A percentile compares a stretch with the other conserved stretches of the same genome.
Evolutionary conservation across 2,113 vertebrate genomes (phyloP).

Genomic region (Labeo catla): DNA sequence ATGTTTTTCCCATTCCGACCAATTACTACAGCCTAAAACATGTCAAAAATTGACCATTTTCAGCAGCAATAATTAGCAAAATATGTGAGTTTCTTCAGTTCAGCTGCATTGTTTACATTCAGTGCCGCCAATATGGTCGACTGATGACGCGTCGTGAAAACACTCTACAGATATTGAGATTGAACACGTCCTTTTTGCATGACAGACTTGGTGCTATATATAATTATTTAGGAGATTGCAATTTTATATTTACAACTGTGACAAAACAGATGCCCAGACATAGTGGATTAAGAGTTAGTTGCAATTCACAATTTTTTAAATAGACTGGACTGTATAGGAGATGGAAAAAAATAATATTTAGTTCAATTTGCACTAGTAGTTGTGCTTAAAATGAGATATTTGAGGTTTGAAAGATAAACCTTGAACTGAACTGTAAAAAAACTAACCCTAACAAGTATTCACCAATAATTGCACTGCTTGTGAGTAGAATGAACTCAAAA

Average conservation of each 20-base stretch:
- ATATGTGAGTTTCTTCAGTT: too few relatives aligned
- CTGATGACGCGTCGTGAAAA: too few relatives aligned
- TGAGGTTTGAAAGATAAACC: slow-evolving; percentile 44
- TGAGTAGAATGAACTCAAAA: neutral
- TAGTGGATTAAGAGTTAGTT: slow-evolving; percentile 38
- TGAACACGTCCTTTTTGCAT: neutral
- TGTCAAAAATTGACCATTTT: too few relatives aligned
- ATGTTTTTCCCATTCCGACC: too few relatives aligned
- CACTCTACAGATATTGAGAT: slow-evolving; percentile 24
- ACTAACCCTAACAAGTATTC: neutral
- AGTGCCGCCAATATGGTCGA: too few relatives aligned
- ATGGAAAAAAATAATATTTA: slow-evolving; percentile 18
- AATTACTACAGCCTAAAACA: too few relatives aligned
- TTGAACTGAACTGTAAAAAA: neutral
- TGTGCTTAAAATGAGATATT: slow-evolving; percentile 36
- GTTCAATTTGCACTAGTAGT: slow-evolving; percentile 16
- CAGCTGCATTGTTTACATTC: too few relatives aligned
- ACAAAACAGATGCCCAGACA: slow-evolving; percentile 23
- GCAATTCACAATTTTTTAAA: slow-evolving; percentile 19
- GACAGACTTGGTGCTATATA: slow-evolving; percentile 43
- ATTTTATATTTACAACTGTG: slow-evolving; percentile 48
- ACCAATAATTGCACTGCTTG: neutral
- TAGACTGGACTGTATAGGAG: slow-evolving; percentile 1
- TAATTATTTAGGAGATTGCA: slow-evolving; percentile 44
- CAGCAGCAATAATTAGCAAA: too few relatives aligned